A percentile compares a stretch with the other conserved stretches of the same genome.
phyloP scores from a whole-genome alignment of 1,140 invertebrate species.

The Hydropsyche tenuis region DNA sequence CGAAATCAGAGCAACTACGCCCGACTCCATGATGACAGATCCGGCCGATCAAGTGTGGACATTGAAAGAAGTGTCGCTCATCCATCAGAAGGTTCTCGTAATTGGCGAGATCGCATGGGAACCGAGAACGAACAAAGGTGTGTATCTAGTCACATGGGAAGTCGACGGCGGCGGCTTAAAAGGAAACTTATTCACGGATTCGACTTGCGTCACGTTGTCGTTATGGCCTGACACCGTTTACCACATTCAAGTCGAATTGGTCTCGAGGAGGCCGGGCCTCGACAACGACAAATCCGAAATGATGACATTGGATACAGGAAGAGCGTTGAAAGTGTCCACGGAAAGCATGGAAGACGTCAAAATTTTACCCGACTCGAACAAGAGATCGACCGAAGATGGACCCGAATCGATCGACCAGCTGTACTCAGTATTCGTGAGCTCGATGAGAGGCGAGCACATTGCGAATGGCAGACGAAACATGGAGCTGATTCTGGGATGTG shows the following conservation, averaged over 20 bases:
- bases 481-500: constrained; percentile 63
- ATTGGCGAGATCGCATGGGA: constrained; percentile 80
- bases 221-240: constrained; percentile 82
- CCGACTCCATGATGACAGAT: constrained; percentile 58
- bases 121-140: constrained; percentile 66
- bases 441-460: constrained; percentile 64
- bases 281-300: constrained; percentile 68
- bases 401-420: constrained; percentile 62
- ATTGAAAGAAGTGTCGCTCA: constrained; percentile 70
- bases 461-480: constrained; percentile 61
- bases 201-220: constrained; percentile 77
- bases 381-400: constrained; percentile 50
- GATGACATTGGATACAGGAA: constrained; percentile 68
- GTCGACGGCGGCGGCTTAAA: constrained; percentile 81
- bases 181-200: constrained; percentile 82
- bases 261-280: constrained; percentile 65
- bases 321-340: constrained; percentile 66
- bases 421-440: constrained; percentile 66
- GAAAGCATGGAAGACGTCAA: constrained; percentile 68
- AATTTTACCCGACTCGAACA: constrained; percentile 54
- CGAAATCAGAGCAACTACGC: constrained; percentile 66
- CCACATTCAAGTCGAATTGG: constrained; percentile 76
- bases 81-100: constrained; percentile 74
- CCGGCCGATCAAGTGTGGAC: constrained; percentile 65
- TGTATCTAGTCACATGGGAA: constrained; percentile 84